phyloP scores from a whole-genome alignment of 1,140 invertebrate species.

The Sitobion miscanthi region DNA sequence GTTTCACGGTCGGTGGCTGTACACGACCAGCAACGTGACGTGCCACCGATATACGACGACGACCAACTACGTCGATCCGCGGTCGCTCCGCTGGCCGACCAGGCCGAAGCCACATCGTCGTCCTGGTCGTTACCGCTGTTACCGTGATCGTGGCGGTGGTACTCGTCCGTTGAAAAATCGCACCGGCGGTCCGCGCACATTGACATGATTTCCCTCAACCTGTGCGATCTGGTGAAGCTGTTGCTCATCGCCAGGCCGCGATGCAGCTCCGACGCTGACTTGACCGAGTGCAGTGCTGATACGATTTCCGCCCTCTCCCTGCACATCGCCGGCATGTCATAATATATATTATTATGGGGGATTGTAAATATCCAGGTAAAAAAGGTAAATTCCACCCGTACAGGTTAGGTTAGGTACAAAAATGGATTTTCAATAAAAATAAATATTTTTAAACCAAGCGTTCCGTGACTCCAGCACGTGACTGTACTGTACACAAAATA shows the following conservation, averaged over 20 bases:
- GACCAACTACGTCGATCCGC: no score
- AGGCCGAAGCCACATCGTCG: rapidly evolving
- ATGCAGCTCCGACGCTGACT: not conserved
- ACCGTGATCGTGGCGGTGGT: not conserved
- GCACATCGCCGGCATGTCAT: not conserved
- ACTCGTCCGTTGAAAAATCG: not conserved
- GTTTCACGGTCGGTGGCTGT: not conserved
- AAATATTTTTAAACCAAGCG: no score
- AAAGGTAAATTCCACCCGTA: no score
- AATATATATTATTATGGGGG: not conserved
- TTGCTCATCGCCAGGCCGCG: no score
- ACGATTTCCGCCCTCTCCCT: slow-evolving; percentile 20
- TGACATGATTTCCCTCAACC: not conserved
- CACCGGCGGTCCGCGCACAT: not conserved
- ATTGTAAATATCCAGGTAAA: no score
- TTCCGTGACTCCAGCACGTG: no score
- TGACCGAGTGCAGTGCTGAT: slow-evolving; percentile 1
- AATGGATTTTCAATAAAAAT: no score
- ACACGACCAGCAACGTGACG: not conserved
- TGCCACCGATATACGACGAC: not conserved
- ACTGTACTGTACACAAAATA: no score
- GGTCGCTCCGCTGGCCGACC: no score
- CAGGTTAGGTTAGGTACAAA: no score
- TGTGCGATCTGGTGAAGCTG: not conserved
- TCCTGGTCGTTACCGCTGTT: not conserved